Conservation (phyloP, 2,113 vertebrate species). For the Peromyscus maniculatus region DNA sequence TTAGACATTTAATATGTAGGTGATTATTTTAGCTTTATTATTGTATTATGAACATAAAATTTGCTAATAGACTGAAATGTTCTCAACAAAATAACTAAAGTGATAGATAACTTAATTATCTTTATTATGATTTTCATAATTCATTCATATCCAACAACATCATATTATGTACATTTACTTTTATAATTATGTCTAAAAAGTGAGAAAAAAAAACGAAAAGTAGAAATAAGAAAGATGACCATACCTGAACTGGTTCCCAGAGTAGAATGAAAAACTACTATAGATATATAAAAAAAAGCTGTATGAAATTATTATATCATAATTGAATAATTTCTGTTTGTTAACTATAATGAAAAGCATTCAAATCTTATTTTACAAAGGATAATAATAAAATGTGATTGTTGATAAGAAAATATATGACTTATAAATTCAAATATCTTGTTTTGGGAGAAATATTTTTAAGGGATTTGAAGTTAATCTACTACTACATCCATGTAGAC, state of each 20-base stretch:
- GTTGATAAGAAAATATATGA: not conserved
- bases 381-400: not conserved
- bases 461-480: not conserved
- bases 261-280: not conserved
- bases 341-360: not conserved
- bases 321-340: not conserved
- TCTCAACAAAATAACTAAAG: not conserved
- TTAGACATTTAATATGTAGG: not conserved
- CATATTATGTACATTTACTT: not conserved
- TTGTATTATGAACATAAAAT: not conserved
- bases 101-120: not conserved
- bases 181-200: not conserved
- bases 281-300: not conserved
- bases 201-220: not conserved
- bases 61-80: not conserved
- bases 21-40: not conserved
- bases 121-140: not conserved
- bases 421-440: conserved; percentile 1
- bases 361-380: not conserved
- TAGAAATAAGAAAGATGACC: not conserved
- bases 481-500: not conserved
- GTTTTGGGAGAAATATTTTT: not conserved
- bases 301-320: not conserved
- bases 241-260: not conserved
- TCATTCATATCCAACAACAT: not conserved